phyloP scores from a whole-genome alignment of 30 jellyfish, hydroid and myxozoan species.

The Cassiopea xamachana region DNA sequence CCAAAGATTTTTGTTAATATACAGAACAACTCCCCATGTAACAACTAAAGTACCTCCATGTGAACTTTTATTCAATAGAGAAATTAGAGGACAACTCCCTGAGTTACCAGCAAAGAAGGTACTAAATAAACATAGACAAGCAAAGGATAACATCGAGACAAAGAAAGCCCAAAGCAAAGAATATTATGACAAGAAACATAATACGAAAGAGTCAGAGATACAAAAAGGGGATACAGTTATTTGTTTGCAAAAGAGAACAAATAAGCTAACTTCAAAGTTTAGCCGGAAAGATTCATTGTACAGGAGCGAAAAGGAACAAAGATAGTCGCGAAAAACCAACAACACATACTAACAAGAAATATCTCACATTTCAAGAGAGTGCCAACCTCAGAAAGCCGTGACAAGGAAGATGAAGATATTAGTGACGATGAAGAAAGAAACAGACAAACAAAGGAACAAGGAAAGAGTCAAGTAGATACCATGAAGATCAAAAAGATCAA shows the following conservation, averaged over 20 bases:
- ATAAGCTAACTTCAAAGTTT: conserved; percentile 34
- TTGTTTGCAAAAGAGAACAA: conserved; percentile 7
- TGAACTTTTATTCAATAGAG: conserved; percentile 43
- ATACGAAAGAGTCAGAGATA: conserved; percentile 18
- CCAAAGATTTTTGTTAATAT: conserved; percentile 50
- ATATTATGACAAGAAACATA: conserved; percentile 15
- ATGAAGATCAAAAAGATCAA: conserved; percentile 11
- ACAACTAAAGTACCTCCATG: conserved; percentile 60
- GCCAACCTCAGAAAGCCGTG: neutral
- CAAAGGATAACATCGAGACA: conserved; percentile 27
- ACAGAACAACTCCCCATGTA: conserved; percentile 54
- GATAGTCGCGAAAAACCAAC: conserved; percentile 60
- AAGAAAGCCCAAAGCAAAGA: conserved; percentile 18
- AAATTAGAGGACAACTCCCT: conserved; percentile 41
- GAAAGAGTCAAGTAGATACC: neutral
- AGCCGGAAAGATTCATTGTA: conserved; percentile 51
- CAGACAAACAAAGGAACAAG: neutral
- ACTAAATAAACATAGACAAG: conserved; percentile 35
- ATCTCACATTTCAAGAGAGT: conserved; percentile 13
- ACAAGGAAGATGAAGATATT: neutral
- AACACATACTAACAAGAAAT: conserved; percentile 26
- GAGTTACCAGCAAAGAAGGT: conserved; percentile 56
- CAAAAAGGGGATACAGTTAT: conserved; percentile 11
- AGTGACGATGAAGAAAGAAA: neutral
- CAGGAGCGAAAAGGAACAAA: conserved; percentile 40